Conservation (phyloP, 2,113 vertebrate species). For the Phyllostomus discolor region DNA sequence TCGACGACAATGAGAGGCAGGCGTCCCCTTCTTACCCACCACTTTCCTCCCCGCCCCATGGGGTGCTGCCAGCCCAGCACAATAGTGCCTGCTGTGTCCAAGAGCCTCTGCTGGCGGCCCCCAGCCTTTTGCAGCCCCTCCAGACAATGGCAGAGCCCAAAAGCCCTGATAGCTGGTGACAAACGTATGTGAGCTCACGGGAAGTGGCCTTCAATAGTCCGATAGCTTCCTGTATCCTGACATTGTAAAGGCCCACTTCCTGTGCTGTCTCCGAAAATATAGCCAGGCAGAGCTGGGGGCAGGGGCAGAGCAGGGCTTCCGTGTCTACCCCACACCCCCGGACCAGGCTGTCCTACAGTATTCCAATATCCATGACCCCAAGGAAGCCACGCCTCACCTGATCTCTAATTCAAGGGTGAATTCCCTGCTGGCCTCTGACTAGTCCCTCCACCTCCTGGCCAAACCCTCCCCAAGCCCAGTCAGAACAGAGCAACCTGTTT, state of each 20-base stretch:
- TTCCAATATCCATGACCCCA: background rate
- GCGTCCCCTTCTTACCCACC: slow-evolving; percentile 58
- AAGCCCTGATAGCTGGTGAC: slow-evolving; percentile 65
- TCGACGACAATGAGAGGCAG: slow-evolving; percentile 54
- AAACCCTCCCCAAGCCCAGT: slow-evolving; percentile 32
- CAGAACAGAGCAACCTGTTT: slow-evolving; percentile 55
- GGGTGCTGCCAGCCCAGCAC: slow-evolving; percentile 68
- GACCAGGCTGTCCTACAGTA: background rate
- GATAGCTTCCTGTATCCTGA: slow-evolving; percentile 80
- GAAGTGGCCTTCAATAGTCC: slow-evolving; percentile 80
- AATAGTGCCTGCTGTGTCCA: slow-evolving; percentile 69
- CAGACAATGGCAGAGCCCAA: slow-evolving; percentile 70
- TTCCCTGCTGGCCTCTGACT: background rate
- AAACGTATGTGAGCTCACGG: slow-evolving; percentile 78
- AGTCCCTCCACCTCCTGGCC: background rate
- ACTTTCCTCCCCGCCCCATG: slow-evolving; percentile 55
- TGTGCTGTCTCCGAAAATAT: slow-evolving; percentile 74
- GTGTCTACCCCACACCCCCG: background rate
- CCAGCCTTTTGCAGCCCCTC: slow-evolving; percentile 31
- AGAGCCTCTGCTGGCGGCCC: slow-evolving; percentile 56
- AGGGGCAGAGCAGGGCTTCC: slow-evolving; percentile 8
- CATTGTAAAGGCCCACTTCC: slow-evolving; percentile 81
- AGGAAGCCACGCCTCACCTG: background rate
- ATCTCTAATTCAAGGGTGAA: background rate
- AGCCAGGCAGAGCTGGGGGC: background rate